Evolutionary conservation across 2,888 invertebrate genomes (phyloP), one percentile per base, ranked within the genome.

Genomic region (Cremastobaeus sp.): DNA sequence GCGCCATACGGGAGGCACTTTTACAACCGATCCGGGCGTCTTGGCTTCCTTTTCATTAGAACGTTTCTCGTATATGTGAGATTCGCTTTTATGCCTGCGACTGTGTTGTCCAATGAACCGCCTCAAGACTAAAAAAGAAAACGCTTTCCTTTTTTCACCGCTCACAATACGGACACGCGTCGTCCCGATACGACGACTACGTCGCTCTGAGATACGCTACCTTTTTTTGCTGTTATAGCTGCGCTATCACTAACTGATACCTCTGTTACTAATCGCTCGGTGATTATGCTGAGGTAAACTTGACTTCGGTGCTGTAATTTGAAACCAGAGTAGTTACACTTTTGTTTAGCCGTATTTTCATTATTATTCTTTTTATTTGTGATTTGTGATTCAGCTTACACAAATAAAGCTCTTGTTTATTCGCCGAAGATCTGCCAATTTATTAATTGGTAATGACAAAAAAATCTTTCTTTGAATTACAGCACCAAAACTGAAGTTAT

Each of bases 31-130:
- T 25, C 50, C 50, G 15, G 15, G 39, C 37, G 37, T 48, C 41
- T 41, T 59, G 25, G 50, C 48, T 55, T 70, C 62, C 62, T 62
- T 45, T 54, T 62, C 48, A 54, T 34, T 47, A 28, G n/a, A 41
- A 47, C 43, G 45, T 47, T 55, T 47, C 39, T 30, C 37, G 14
- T 5, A n/a, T 28, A 11, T 34, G 28, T 20, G 41, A 12, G 47
- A 21, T 6, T 20, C 18, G 35, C 43, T 64, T 50, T 55, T 35
- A 37, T 64, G 21, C 48, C 32, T 15, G n/a, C 18, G 14, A 25
- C n/a, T 8, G 21, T 41, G 20, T 41, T 20, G 12, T 25, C 43
- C 14, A 25, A 25, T 39, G 37, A 11, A 11, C 47, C 30, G 37
- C 39, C 60, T 32, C 32, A 18, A 14, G 45, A 15, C n/a, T 15